Conservation (phyloP, 23 tunicate genomes). For the Halocynthia aurantium region DNA sequence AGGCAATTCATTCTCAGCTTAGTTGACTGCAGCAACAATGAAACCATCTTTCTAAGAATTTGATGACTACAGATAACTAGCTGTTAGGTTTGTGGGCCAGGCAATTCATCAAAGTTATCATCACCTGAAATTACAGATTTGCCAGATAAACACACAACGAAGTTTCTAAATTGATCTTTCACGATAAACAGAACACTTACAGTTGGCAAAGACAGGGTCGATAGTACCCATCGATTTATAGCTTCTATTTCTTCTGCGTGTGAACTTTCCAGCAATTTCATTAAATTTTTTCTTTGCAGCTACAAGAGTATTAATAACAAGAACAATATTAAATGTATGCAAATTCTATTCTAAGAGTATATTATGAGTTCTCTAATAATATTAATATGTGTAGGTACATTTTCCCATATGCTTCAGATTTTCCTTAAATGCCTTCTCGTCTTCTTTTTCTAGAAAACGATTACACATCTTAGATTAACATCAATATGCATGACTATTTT, state of each 20-base stretch:
- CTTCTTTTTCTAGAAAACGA: conserved; percentile 6
- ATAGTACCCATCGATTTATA: conserved; percentile 66
- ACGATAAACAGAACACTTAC: neutral
- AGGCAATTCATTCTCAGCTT: too few species aligned
- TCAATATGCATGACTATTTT: neutral
- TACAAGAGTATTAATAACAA: conserved; percentile 2
- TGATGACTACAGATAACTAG: too few species aligned
- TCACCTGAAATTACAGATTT: neutral
- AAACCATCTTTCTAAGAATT: too few species aligned
- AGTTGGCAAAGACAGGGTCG: conserved; percentile 81
- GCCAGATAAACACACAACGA: too few species aligned
- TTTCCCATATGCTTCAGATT: conserved; percentile 75
- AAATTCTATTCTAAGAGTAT: neutral
- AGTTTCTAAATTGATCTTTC: neutral
- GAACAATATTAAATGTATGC: too few species aligned
- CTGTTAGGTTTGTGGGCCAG: neutral
- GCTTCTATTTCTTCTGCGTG: conserved; percentile 30
- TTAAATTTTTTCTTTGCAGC: conserved; percentile 49
- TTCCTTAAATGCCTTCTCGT: conserved; percentile 58
- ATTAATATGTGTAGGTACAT: conserved; percentile 28
- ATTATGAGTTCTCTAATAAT: neutral
- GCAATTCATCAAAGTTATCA: conserved; percentile 9
- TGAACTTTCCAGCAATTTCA: conserved; percentile 56
- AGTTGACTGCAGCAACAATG: too few species aligned
- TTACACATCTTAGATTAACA: conserved; percentile 2